These are phyloP conservation scores for Eubasilissa regina DNA, from an alignment of 1,140 invertebrate genomes.

Conservation along the genomic window DNA sequence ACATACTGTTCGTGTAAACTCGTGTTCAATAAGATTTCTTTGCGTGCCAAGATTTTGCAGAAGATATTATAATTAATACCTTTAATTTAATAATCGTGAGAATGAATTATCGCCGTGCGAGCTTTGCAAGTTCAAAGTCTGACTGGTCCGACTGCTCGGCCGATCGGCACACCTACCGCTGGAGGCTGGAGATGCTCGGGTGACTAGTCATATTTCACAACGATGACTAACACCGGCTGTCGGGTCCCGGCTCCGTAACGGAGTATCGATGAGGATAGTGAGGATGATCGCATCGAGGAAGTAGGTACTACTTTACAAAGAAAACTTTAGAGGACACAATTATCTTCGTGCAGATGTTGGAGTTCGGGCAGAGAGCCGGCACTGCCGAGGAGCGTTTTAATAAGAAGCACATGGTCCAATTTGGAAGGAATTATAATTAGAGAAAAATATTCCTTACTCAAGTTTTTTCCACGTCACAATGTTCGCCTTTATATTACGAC, in stretches of 20 bases:
- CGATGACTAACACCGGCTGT: conserved; percentile 8
- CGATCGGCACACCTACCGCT: conserved; percentile 9
- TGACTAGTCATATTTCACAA: conserved; percentile 14
- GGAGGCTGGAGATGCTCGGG: neutral
- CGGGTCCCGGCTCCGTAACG: neutral
- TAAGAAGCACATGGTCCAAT: conserved; percentile 38
- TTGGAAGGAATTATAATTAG: conserved; percentile 17
- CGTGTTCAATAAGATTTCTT: no score
- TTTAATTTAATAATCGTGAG: conserved; percentile 17
- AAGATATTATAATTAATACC: no score
- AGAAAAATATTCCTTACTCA: no score
- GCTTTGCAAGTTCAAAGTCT: conserved; percentile 2
- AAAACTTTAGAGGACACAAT: conserved; percentile 2
- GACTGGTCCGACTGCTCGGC: neutral
- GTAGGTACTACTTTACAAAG: neutral
- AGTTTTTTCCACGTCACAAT: no score
- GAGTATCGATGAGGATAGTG: neutral
- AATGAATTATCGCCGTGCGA: conserved; percentile 9
- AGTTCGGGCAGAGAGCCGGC: neutral
- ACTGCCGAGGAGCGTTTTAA: neutral
- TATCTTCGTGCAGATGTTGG: conserved; percentile 17
- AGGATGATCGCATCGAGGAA: neutral
- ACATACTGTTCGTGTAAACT: no score
- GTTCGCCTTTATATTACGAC: no score
- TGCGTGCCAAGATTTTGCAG: no score